phyloP scores from a whole-genome alignment of 2,797 vertebrate species.

The Lacerta bilineata region DNA sequence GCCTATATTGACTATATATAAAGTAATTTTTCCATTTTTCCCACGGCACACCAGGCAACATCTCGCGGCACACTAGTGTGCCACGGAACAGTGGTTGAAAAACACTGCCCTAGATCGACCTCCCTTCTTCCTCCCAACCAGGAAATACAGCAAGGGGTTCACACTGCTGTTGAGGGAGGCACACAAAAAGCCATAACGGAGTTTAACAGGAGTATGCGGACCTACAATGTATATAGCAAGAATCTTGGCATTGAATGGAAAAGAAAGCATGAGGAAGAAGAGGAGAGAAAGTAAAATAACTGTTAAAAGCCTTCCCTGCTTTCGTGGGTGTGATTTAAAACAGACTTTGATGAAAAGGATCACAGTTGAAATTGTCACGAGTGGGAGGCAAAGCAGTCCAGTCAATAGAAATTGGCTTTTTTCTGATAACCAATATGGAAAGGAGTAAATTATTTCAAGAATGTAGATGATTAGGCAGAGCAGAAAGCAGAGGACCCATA shows the following conservation, averaged over 20 bases:
- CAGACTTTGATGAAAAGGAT: background rate
- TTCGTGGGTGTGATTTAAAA: background rate
- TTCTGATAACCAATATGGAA: no score
- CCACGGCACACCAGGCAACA: no score
- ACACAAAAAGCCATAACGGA: accelerated
- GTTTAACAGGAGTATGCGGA: accelerated
- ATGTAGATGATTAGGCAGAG: background rate
- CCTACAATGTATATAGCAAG: accelerated
- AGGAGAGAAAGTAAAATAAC: background rate
- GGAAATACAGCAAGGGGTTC: background rate
- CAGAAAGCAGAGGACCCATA: background rate
- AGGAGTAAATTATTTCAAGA: no score
- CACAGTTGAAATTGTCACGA: background rate
- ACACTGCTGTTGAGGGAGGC: background rate
- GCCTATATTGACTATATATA: no score
- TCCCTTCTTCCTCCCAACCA: background rate
- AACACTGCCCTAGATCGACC: accelerated
- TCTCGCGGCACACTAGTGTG: no score
- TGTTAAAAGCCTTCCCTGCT: background rate
- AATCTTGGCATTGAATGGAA: background rate
- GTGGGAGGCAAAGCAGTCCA: background rate
- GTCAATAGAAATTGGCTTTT: background rate
- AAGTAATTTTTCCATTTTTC: no score
- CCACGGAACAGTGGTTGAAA: no score
- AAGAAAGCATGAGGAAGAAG: background rate